These are phyloP conservation scores for Littorina saxatilis DNA, from an alignment of 1,140 invertebrate genomes.

Conservation along the genomic window DNA sequence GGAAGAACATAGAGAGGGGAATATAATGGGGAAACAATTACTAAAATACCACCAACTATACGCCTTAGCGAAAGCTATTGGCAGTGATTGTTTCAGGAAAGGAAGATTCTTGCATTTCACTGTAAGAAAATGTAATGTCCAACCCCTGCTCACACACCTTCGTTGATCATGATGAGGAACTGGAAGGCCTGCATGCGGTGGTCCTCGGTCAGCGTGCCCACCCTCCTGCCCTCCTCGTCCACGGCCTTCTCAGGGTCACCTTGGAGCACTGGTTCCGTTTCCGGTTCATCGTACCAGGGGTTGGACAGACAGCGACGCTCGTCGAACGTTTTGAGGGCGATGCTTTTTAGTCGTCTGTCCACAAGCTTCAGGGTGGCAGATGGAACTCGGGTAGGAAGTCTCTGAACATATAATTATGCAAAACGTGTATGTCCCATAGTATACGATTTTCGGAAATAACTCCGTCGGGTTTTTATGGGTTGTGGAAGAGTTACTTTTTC, in stretches of 20 bases:
- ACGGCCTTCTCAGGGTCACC: background rate
- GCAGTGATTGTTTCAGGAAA: no score
- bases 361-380: background rate
- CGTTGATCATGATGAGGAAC: constrained; percentile 14
- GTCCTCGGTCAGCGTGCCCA: background rate
- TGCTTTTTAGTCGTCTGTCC: background rate
- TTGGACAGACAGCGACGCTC: constrained; percentile 13
- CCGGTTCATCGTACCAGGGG: constrained; percentile 24
- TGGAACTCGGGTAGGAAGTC: background rate
- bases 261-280: background rate
- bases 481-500: no score
- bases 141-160: background rate
- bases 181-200: constrained; percentile 31
- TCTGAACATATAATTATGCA: no score
- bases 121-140: no score
- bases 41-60: no score
- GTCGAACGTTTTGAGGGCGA: background rate
- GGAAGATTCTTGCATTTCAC: no score
- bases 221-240: background rate
- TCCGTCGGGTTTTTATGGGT: no score
- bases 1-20: background rate
- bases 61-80: no score
- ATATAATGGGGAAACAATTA: no score
- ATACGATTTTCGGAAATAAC: no score
- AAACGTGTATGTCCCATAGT: no score